phyloP scores from a whole-genome alignment of 2,888 invertebrate genomes.

The Microplitis deprimator region DNA sequence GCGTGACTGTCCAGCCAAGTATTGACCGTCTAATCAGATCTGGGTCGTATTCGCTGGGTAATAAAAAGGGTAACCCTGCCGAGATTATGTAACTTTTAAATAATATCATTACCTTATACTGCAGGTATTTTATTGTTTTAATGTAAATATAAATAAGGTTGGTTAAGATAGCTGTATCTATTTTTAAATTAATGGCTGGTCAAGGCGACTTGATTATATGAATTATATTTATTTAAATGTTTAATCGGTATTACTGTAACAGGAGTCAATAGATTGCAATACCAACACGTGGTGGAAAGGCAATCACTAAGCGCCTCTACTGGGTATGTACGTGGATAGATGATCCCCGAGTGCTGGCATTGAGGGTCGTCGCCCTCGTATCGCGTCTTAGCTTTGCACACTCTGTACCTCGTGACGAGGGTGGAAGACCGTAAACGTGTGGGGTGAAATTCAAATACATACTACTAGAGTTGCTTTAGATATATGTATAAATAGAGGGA shows the following conservation, averaged over 20 bases:
- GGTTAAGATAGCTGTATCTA: no score
- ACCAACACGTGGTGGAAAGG: conserved; percentile 18
- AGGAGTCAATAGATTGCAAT: conserved; percentile 2
- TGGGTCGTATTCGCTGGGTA: conserved; percentile 23
- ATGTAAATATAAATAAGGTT: no score
- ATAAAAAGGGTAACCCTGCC: neutral
- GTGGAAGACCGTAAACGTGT: neutral
- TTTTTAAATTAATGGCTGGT: no score
- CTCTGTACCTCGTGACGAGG: conserved; percentile 6
- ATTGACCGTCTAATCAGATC: conserved; percentile 41
- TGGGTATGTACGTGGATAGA: neutral
- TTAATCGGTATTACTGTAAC: conserved; percentile 1
- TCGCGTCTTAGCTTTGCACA: conserved; percentile 22
- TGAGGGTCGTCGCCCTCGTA: conserved; percentile 36
- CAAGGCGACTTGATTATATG: neutral
- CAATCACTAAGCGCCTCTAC: neutral
- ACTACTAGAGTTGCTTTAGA: neutral
- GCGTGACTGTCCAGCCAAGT: conserved; percentile 21
- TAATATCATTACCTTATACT: neutral
- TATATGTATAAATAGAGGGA: neutral
- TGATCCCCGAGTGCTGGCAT: neutral
- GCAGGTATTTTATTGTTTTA: neutral
- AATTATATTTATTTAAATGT: neutral
- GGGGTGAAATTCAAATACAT: neutral
- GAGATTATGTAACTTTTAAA: neutral